Conservation (phyloP, 2,797 vertebrate genomes). For the Enteromius trimaculatus region DNA sequence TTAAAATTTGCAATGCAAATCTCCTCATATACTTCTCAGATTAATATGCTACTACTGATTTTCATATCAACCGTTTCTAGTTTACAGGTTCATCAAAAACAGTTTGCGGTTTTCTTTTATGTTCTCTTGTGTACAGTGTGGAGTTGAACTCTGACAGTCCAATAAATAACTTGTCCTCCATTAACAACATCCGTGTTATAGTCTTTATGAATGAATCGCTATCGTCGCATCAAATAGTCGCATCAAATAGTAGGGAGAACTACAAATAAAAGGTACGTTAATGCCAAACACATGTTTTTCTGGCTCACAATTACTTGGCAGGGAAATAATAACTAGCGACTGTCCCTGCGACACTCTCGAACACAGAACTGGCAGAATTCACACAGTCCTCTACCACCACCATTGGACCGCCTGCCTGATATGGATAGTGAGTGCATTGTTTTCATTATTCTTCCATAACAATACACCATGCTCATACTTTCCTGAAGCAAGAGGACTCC, state of each 20-base stretch:
- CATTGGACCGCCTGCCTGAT: background rate
- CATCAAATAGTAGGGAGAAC: background rate
- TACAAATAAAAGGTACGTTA: conserved; percentile 5
- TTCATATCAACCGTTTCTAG: conserved; percentile 49
- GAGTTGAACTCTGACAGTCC: background rate
- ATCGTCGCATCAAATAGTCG: background rate
- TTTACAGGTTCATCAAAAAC: conserved; percentile 38
- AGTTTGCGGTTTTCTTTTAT: conserved; percentile 49
- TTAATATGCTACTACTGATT: conserved; percentile 39
- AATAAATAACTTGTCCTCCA: background rate
- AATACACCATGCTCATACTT: conserved; percentile 54
- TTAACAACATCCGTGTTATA: background rate
- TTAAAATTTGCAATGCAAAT: conserved; percentile 62
- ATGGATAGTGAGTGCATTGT: conserved; percentile 45
- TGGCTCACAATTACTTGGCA: background rate
- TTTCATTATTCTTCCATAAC: conserved; percentile 35
- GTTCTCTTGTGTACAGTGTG: background rate
- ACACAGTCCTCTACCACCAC: conserved; percentile 28
- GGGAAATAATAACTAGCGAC: conserved; percentile 6
- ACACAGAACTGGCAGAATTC: conserved; percentile 7
- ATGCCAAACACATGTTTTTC: conserved; percentile 14
- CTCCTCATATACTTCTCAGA: conserved; percentile 5
- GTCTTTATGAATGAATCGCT: background rate
- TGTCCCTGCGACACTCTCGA: background rate
- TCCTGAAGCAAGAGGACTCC: conserved; percentile 29